Base-by-base conservation (phyloP, 1,140 invertebrate species). In the Trichoplusia ni region DNA sequence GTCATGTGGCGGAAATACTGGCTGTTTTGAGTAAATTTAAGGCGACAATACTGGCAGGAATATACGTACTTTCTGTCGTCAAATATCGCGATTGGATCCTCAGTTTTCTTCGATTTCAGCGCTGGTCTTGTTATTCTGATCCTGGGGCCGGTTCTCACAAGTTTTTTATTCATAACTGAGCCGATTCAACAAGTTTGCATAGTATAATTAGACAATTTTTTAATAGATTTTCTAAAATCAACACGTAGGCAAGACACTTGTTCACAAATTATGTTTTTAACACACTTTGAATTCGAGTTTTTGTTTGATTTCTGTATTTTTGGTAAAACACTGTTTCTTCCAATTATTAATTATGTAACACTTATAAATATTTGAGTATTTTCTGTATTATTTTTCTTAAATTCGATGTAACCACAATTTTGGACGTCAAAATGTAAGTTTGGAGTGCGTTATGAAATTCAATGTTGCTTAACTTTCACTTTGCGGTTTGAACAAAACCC, bases 1-100 rank as follows among this genome's bases (percentile, higher is more conserved):
- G 77, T 82, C 85, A 90, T 89, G 65, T 90, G 86, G 40, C 85
- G 82, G 66, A 88, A 88, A 60, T 81, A 88, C 9, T 88, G 84
- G 37, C 79, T 86, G 62, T 90, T 90, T 37, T 88, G 84, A 4
- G 86, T 81, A 56, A 90, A 90, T 71, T 86, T 90, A 11, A 82
- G 38, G 0, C 80, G 73, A 64, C 88, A 90, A 58, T 84, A 90
- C 54, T 88, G 84, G 44, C 87, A 90, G n/a, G 82, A 83, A 67
- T 89, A 86, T 7, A 89, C 80, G 13, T 69, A 82, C 19, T 78
- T 81, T 8, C 71, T 66, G 0, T 84, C 81, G 29, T 86, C 81
- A 0, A 74, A 42, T n/a, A 65, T 71, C 4, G 46, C 27, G 0
- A 64, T 25, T 16, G 35, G 27, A 2, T 86, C 79, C 4, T 88